Evolutionary conservation across 2,113 vertebrate genomes (phyloP).

Genomic region (Thinocorus orbignyianus): DNA sequence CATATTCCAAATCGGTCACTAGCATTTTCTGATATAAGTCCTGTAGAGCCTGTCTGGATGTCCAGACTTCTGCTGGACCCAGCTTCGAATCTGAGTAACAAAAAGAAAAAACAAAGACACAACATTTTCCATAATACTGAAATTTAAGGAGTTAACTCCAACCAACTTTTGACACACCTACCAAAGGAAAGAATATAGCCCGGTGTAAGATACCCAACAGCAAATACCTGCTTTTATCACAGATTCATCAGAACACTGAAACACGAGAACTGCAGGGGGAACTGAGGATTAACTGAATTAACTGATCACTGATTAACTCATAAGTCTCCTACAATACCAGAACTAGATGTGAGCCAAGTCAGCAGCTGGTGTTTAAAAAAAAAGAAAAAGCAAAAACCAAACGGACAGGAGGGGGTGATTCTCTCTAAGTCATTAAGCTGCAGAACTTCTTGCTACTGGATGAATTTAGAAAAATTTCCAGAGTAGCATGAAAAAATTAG

Average conservation of each 20-base stretch:
- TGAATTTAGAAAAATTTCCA: not conserved
- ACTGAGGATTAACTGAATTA: not conserved
- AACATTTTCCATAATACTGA: not conserved
- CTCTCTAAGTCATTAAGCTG: not conserved
- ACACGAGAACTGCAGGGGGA: not conserved
- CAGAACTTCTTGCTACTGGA: not conserved
- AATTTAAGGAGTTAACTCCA: not conserved
- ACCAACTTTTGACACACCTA: not conserved
- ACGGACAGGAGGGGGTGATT: not conserved
- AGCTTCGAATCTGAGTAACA: conserved; percentile 88
- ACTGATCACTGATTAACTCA: not conserved
- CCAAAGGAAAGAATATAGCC: not conserved
- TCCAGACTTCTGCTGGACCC: conserved; percentile 97
- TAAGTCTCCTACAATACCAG: not conserved
- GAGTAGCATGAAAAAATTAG: not conserved
- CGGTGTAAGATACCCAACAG: not conserved
- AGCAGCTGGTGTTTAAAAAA: not conserved
- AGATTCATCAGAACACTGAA: not conserved
- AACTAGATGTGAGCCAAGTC: not conserved
- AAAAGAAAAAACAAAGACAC: not conserved
- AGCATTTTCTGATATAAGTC: conserved; percentile 99
- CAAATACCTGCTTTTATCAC: not conserved
- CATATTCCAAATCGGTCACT: conserved; percentile 97
- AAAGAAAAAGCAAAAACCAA: not conserved
- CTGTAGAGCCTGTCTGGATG: conserved; percentile 95